phyloP scores from a whole-genome alignment of 2,797 vertebrate genomes.

The Epinephelus awoara region DNA sequence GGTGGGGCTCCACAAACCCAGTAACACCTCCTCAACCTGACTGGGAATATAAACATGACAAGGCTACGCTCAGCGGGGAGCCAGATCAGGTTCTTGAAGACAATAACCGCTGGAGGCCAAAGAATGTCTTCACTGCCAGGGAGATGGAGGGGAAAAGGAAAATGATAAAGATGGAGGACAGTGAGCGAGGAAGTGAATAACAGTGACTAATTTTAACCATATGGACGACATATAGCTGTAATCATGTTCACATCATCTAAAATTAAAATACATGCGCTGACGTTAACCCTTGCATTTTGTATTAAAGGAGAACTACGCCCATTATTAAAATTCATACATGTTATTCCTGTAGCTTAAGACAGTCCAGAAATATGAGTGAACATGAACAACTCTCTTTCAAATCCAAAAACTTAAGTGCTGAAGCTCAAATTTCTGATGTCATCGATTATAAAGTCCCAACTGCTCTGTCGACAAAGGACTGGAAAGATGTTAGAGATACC shows the following conservation, averaged over 20 bases:
- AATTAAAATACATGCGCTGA: background rate
- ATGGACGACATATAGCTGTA: background rate
- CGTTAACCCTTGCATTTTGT: background rate
- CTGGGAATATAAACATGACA: constrained; percentile 62
- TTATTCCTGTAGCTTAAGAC: too few species aligned
- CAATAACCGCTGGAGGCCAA: constrained; percentile 42
- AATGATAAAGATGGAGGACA: constrained; percentile 16
- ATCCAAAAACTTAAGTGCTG: too few species aligned
- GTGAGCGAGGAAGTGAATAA: constrained; percentile 1
- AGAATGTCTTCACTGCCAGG: constrained; percentile 29
- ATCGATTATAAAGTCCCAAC: too few species aligned
- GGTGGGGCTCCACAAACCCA: constrained; percentile 33
- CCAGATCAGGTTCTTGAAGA: constrained; percentile 66
- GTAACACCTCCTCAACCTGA: constrained; percentile 50
- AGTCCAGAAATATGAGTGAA: too few species aligned
- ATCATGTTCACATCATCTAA: background rate
- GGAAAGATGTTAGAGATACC: too few species aligned
- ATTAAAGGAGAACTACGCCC: background rate
- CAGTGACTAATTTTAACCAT: constrained; percentile 27
- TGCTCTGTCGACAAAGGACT: too few species aligned
- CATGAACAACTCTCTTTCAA: too few species aligned
- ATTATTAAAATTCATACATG: too few species aligned
- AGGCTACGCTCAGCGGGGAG: constrained; percentile 47
- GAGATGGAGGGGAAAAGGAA: background rate
- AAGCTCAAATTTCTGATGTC: too few species aligned